Base-by-base conservation (phyloP, 2,888 invertebrate genomes). In the Ferrisia virgata region DNA sequence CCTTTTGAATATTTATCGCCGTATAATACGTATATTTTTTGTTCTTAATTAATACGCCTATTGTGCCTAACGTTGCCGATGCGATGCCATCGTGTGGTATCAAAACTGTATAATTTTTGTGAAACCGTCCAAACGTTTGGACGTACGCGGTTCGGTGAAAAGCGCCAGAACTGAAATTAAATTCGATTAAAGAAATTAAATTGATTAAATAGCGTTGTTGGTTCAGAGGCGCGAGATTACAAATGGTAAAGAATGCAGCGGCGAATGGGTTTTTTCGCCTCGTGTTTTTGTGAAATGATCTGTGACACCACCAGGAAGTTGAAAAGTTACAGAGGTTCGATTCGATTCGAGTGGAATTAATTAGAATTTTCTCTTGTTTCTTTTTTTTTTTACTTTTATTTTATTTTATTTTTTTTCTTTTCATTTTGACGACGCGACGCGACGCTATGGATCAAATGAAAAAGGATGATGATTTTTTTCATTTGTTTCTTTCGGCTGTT, bases 141-240 rank as follows among this genome's bases (percentile, higher is more conserved):
- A n/a, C n/a, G n/a, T n/a, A n/a, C n/a, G 22, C 22, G 53, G 6
- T n/a, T n/a, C n/a, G n/a, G n/a, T n/a, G n/a, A n/a, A n/a, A n/a
- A n/a, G n/a, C n/a, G n/a, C n/a, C n/a, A 47, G 22, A 22, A 53
- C 53, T 22, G 72, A 76, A 76, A 76, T 76, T 76, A 76, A 76
- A 76, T 76, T 76, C 36, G 36, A 76, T 76, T 76, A 76, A 36
- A 18, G 72, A 76, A 76, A 76, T 76, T 76, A 76, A 76, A 36
- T 76, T 76, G 36, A 36, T 76, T 76, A 76, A 76, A n/a, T 76
- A 76, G 64, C 72, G 72, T 18, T 18, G 72, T 36, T 28, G 72
- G 64, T 28, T 64, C 15, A 25, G 64, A 64, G 53, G 53, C 53
- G 53, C 64, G 64, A 64, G 64, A 53, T 53, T 53, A 18, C 53